Evolutionary conservation across 2,113 vertebrate genomes (phyloP), one percentile per base, ranked within the genome.

Genomic region (Datnioides undecimradiatus): DNA sequence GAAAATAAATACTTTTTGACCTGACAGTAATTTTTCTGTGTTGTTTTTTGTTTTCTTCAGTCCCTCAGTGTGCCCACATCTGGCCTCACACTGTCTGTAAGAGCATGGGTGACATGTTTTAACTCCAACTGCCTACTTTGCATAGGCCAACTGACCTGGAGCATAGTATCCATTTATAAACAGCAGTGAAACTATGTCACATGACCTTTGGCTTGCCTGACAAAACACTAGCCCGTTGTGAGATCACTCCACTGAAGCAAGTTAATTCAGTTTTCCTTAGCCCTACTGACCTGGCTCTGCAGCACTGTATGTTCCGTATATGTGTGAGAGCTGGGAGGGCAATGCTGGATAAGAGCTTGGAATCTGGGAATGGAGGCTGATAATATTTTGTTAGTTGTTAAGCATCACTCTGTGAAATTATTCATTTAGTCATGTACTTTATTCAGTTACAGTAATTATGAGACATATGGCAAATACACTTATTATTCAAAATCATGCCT

Each of bases 141-240:
- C 84, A 84, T 79, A 81, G 57, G 29, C 55, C 69, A 86, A 80
- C 64, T 38, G 75, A 84, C 71, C 52, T 74, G 41, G 19, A 76
- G 72, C 41, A 19, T 36, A 73, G 21, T 8, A 27, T 85, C 48
- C 55, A 72, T 90, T 79, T 76, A 74, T 72, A 76, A 73, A 80
- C 40, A 54, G 40, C 55, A 65, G 64, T 40, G 31, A 83, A 74
- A 76, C 72, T n/a, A 36, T 76, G 68, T 76, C 60, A 66, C 55
- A 60, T 63, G 79, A 80, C 80, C 55, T 69, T 33, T 77, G 48
- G 81, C 36, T 73, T 43, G 2, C 60, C 49, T 62, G 46, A 74
- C 68, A 70, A 58, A 57, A 78, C 64, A 41, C 43, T 72, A 34
- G 8, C 31, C 27, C 85, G 59, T 72, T 80, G 63, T 84, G 33